Base-by-base conservation (phyloP, 2,113 vertebrate species). In the Hemiprocne comata region DNA sequence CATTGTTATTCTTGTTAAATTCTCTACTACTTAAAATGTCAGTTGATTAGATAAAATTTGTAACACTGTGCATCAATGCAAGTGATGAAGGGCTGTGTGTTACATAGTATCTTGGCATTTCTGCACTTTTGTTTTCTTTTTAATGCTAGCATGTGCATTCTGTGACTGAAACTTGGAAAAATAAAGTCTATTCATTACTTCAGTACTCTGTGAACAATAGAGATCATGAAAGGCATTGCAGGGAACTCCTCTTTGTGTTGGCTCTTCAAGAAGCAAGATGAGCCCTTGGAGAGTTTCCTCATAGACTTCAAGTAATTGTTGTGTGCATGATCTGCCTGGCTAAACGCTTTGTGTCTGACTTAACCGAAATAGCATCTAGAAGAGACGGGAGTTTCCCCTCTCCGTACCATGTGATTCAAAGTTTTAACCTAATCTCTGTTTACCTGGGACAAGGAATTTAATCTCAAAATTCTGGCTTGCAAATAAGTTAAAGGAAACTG, bases 1-100 rank as follows among this genome's bases (percentile, higher is more conserved):
- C 82, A 97, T 97, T 98, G 97, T 97, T 97, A 95, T 96, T 97
- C 94, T 97, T 98, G 94, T 89, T 98, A 97, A 98, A 97, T 97
- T 98, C 94, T 95, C 76, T 53, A 81, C 89, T 97, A 93, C 96
- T 97, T 97, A 97, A 97, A 97, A 97, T 95, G 87, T 95, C 96
- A 96, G 87, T 96, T 97, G 97, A 98, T 98, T 97, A 97, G 97
- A 97, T 97, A 95, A 96, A 97, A 97, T 97, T 97, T 97, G 81
- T 96, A 96, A 94, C 82, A 84, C 66, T 83, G 93, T 92, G 69
- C 77, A 97, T 96, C 94, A 96, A 62, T 93, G 42, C 90, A 93
- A 95, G 94, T 96, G 95, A 96, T 81, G 78, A 97, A 95, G 92
- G 95, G 86, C 80, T 80, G 42, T 71, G 89, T 93, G 91, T 90